Percentiles rank a stretch among this genome's conserved stretches.
phyloP scores from a whole-genome alignment of 2,888 invertebrate genomes.

The Siphlonurus alternatus region DNA sequence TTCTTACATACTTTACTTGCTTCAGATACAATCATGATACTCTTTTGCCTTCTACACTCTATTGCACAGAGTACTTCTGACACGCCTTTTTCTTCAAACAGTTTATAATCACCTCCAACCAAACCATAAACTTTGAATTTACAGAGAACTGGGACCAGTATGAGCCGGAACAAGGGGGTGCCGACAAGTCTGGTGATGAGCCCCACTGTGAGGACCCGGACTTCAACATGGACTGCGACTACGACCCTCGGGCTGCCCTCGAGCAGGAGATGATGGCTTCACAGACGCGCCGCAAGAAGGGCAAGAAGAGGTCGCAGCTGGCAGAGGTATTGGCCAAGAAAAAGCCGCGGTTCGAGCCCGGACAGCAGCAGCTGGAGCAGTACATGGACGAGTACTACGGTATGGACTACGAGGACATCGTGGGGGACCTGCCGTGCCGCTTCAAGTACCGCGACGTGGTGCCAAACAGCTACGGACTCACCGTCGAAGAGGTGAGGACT shows the following conservation, averaged over 20 bases:
- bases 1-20: too few relatives aligned
- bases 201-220: constrained; percentile 63
- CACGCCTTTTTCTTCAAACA: too few relatives aligned
- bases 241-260: constrained; percentile 38
- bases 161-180: constrained; percentile 28
- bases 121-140: too few relatives aligned
- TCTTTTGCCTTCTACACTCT: too few relatives aligned
- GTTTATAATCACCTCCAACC: too few relatives aligned
- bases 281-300: constrained; percentile 38
- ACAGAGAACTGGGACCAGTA: constrained; percentile 53
- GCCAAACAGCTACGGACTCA: constrained; percentile 82
- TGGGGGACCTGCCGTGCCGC: constrained; percentile 67
- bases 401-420: constrained; percentile 88
- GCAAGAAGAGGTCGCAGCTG: constrained; percentile 54
- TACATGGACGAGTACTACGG: constrained; percentile 92
- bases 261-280: constrained; percentile 39
- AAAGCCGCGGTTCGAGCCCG: constrained; percentile 77
- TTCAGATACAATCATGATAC: too few relatives aligned
- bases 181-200: constrained; percentile 21
- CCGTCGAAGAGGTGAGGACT: constrained; percentile 63
- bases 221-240: constrained; percentile 87
- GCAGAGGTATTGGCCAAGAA: constrained; percentile 50
- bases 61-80: too few relatives aligned
- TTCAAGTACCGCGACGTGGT: constrained; percentile 84
- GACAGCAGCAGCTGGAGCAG: constrained; percentile 35